Conservation (phyloP, 2,888 invertebrate genomes). For the Oxyscelio sp. region DNA sequence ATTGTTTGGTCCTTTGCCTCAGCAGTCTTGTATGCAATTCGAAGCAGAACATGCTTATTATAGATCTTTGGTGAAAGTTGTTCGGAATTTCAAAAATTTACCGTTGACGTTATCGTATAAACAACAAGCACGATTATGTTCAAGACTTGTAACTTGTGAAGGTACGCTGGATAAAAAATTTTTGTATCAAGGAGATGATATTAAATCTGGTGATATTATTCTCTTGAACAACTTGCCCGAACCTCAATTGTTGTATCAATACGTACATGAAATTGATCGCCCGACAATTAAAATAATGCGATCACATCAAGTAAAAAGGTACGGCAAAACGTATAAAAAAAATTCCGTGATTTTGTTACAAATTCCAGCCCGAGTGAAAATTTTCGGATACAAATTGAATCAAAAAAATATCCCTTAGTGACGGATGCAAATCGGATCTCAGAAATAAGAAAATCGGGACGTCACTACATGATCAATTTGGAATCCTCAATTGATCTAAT, state of each 20-base stretch:
- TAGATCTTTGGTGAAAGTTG: constrained; percentile 18
- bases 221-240: constrained; percentile 47
- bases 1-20: constrained; percentile 36
- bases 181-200: too few species aligned
- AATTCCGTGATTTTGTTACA: neutral
- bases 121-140: constrained; percentile 46
- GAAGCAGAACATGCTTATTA: constrained; percentile 38
- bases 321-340: constrained; percentile 17
- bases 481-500: too few species aligned
- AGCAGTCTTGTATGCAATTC: constrained; percentile 31
- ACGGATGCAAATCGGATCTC: too few species aligned
- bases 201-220: constrained; percentile 52
- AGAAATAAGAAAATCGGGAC: too few species aligned
- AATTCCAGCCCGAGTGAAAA: neutral
- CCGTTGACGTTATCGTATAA: constrained; percentile 33
- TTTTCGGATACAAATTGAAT: too few species aligned
- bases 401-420: too few species aligned
- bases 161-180: constrained; percentile 43
- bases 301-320: constrained; percentile 1
- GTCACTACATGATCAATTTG: too few species aligned
- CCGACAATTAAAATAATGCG: constrained; percentile 22
- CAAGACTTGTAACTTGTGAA: constrained; percentile 53
- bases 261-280: constrained; percentile 35
- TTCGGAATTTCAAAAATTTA: constrained; percentile 34
- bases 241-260: constrained; percentile 15